Evolutionary conservation across 2,797 vertebrate genomes (phyloP), one percentile per base, ranked within the genome.

Genomic region (Distichodus sexfasciatus): DNA sequence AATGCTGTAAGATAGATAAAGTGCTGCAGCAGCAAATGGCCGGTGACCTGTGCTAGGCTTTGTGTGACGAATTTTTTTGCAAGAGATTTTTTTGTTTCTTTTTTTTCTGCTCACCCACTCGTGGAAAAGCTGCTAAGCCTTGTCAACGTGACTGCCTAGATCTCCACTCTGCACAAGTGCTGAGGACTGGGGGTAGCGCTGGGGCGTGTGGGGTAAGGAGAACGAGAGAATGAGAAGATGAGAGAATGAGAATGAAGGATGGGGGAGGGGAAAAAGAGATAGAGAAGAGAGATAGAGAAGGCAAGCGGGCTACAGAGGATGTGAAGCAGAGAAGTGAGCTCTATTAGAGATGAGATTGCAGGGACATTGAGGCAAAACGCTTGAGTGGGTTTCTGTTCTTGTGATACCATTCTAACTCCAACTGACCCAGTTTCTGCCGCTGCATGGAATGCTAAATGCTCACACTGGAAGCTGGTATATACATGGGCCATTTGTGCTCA

Each of bases 361-460:
- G 51, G 66, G 70, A 74, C 70, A 43, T 61, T 17, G 74, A 69
- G 64, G 67, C 69, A 74, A 69, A 75, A 72, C 10, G 44, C 62
- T 81, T 82, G 76, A 83, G 77, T 76, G 76, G 71, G 77, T 77
- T 74, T 73, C 70, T 57, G 29, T 43, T 81, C 76, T 68, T 71
- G 78, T 83, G 48, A 82, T 83, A 74, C 75, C 65, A 66, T 81
- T 78, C 61, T 36, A 68, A 59, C 76, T 80, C 67, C 68, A 63
- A 44, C 66, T 85, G 86, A 86, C 84, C 86, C 80, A 85, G 60
- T 85, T 89, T 85, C 77, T 6, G 0, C 23, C n/a, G 17, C 53
- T 15, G 35, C 78, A 60, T 72, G 35, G 66, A 79, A 72, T 72
- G 66, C 54, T 58, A 66, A 79, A 75, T 11, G 69, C 74, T 77